Base-by-base conservation (phyloP, 2,888 invertebrate species). In the Tenthredo mesomela region DNA sequence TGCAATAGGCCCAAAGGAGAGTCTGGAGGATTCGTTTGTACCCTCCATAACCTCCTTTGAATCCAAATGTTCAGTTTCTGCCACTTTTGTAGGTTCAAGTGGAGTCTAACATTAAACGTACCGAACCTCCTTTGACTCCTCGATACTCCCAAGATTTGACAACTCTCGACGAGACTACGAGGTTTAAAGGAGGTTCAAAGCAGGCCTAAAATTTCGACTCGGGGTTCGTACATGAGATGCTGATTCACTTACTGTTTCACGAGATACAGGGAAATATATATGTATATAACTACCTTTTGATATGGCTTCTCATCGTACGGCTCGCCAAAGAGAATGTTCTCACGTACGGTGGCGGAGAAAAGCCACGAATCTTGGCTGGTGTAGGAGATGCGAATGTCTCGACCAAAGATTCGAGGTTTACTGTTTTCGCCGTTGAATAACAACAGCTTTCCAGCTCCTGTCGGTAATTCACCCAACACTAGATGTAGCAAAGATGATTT, bases 311-410 rank as follows among this genome's bases (percentile, higher is more conserved):
- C 94, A 88, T 96, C 96, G 95, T 95, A 96, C 86, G 95, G 94
- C 90, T 95, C 95, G 0, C 98, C 98, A 93, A 98, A 98, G 3
- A 98, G 93, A 86, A 99, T 97, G 92, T 99, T 99, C 90, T 98
- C 97, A 12, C 97, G 94, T 0, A 99, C 96, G 87, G 97, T 96
- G 21, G 89, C 90, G 1, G 89, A 87, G 84, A 91, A 91, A 25
- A 91, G 83, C 95, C 95, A 95, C 1, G 95, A 93, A 86, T 95
- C 90, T 84, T 95, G 94, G 29, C 94, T 92, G 2, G 94, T 93
- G 87, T 95, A 95, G 2, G 87, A 87, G 10, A 88, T 58, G 4
- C 71, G 77, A 50, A 95, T 95, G 15, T 80, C 78, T n/a, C 61
- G 61, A 61, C 37, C 1, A 0, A 21, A 4, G 10, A 61, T 58